phyloP scores from a whole-genome alignment of 2,888 invertebrate species.

The Adelphocoris suturalis region DNA sequence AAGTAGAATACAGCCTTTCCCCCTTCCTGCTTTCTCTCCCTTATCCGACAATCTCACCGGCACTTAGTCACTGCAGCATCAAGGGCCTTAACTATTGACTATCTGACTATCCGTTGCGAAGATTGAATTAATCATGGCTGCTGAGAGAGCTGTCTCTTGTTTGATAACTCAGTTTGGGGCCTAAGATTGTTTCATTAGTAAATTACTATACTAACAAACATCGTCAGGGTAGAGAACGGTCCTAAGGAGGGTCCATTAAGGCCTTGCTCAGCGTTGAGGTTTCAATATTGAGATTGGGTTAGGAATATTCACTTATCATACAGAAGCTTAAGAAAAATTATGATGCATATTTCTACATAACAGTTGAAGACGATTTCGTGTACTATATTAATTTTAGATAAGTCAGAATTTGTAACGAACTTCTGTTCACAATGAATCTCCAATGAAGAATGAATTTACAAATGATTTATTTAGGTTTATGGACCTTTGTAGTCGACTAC shows the following conservation, averaged over 20 bases:
- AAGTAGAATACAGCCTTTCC: slow-evolving; percentile 68
- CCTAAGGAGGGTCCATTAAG: no score
- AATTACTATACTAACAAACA: slow-evolving; percentile 60
- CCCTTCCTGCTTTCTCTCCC: slow-evolving; percentile 20
- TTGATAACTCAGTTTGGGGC: slow-evolving; percentile 67
- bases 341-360: no score
- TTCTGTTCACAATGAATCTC: no score
- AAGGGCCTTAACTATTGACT: slow-evolving; percentile 66
- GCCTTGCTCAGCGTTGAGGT: neutral
- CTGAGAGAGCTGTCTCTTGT: slow-evolving; percentile 64
- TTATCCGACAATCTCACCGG: slow-evolving; percentile 69
- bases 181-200: slow-evolving; percentile 61
- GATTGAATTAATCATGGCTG: slow-evolving; percentile 64
- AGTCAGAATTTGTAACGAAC: no score
- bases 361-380: no score
- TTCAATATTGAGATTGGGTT: neutral
- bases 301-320: neutral
- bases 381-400: no score
- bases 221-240: slow-evolving; percentile 34
- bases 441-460: no score
- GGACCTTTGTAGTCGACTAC: no score
- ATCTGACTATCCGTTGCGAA: slow-evolving; percentile 68
- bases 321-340: no score
- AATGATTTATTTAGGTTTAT: no score
- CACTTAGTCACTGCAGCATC: slow-evolving; percentile 65